Conservation (phyloP, 1,140 invertebrate species). For the Drosophila pectinifera region DNA sequence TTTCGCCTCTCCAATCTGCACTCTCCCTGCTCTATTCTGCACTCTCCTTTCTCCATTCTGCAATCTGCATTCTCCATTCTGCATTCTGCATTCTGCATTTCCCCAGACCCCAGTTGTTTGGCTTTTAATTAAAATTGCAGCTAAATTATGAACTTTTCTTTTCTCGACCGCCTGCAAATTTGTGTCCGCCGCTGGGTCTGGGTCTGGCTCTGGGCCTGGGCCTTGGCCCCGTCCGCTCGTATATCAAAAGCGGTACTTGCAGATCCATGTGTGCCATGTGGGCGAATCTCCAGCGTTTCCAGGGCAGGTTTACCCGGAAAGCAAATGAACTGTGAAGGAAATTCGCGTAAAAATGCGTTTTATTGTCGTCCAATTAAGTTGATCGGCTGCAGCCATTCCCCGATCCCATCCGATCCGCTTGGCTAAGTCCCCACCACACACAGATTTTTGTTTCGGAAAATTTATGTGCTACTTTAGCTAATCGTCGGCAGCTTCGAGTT, state of each 20-base stretch:
- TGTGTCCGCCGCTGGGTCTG: constrained; percentile 59
- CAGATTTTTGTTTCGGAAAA: constrained; percentile 27
- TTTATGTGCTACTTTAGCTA: constrained; percentile 72
- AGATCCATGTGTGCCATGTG: constrained; percentile 11
- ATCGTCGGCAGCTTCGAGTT: constrained; percentile 54
- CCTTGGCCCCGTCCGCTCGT: constrained; percentile 8
- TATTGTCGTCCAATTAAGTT: constrained; percentile 75
- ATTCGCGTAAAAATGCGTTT: constrained; percentile 79
- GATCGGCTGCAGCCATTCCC: constrained; percentile 63
- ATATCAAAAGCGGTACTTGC: constrained; percentile 20
- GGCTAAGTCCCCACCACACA: constrained; percentile 52
- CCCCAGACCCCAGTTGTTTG: constrained; percentile 37
- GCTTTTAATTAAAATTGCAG: constrained; percentile 77
- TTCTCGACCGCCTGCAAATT: constrained; percentile 75
- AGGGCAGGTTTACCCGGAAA: constrained; percentile 2
- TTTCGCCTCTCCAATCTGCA: no score
- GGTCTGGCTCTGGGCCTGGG: constrained; percentile 44
- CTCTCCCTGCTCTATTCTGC: no score
- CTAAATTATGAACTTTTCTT: constrained; percentile 82
- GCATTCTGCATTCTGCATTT: constrained; percentile 34
- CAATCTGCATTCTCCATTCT: constrained; percentile 24
- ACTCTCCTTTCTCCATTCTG: neutral
- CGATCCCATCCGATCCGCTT: constrained; percentile 30
- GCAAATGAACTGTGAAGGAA: constrained; percentile 71
- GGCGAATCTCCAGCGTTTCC: constrained; percentile 12